Evolutionary conservation across 2,797 vertebrate species (phyloP), one percentile per base, ranked within the genome.

Genomic region (Hydrolagus colliei): DNA sequence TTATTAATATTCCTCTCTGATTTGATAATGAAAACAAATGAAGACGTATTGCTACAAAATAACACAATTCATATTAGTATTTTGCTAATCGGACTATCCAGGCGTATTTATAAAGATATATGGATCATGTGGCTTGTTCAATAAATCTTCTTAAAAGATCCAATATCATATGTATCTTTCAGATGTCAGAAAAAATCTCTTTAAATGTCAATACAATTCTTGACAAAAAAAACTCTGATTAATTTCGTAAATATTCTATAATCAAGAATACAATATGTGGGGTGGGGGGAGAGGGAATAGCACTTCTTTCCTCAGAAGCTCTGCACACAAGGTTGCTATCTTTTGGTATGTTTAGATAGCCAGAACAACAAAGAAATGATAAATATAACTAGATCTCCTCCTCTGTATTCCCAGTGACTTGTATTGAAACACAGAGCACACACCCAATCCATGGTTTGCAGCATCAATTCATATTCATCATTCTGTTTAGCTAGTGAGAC

Each of bases 21-120:
- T 84, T 68, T 86, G 41, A 86, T 91, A 90, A 91, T 90, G 87
- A 88, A 91, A 89, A 90, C 86, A 89, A 89, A 91, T 89, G 89
- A 90, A 89, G 88, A 89, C 86, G 85, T 86, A 88, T 87, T 73
- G 86, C 86, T 80, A 76, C 27, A 75, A 52, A 52, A 52, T 79
- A 87, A 86, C 88, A 88, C 87, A 90, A 89, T 89, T 90, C 88
- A 89, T 89, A 90, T 89, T 86, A 88, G 86, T 88, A 84, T 87
- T 80, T 87, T 88, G 86, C 86, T 68, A 86, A 86, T 89, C 88
- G 88, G 87, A 86, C 85, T 87, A 87, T 86, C 87, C 86, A 87
- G 86, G 80, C 76, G 87, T 85, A 87, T 88, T 78, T 82, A 88
- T 87, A 89, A 88, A 90, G 79, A 84, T 84, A 20, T 8, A 84